Conservation (phyloP, 2,113 vertebrate species). For the Scortum barcoo region DNA sequence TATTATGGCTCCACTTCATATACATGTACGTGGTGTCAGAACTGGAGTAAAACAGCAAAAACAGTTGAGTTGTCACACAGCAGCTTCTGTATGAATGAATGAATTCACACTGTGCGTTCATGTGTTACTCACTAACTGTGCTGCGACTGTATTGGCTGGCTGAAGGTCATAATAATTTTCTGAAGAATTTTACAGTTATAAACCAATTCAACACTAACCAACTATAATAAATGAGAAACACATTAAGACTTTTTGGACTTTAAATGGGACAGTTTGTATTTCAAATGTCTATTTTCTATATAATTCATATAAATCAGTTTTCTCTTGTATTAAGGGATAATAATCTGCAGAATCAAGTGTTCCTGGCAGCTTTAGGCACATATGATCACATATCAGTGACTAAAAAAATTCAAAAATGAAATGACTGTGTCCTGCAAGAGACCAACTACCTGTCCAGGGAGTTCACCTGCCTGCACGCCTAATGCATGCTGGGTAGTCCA, state of each 20-base stretch:
- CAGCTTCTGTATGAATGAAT: background rate
- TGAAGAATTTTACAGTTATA: too few species aligned
- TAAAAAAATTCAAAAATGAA: background rate
- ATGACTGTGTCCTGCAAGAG: background rate
- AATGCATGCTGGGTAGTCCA: constrained; percentile 10
- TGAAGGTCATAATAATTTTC: too few species aligned
- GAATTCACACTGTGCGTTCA: background rate
- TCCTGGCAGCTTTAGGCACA: background rate
- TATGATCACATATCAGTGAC: background rate
- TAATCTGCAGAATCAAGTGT: background rate
- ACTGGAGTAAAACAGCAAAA: background rate
- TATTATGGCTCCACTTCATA: too few species aligned
- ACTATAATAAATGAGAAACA: background rate
- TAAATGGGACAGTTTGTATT: background rate
- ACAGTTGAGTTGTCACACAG: background rate
- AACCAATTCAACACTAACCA: too few species aligned
- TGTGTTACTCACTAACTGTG: background rate
- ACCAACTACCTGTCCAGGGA: background rate
- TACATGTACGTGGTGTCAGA: background rate
- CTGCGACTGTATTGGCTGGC: too few species aligned
- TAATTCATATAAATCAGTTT: background rate
- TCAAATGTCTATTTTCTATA: background rate
- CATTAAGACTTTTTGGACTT: background rate
- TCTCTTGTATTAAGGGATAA: background rate
- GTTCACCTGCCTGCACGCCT: background rate